Conservation (phyloP, 2,888 invertebrate genomes). For the Ophioninae sp. region DNA sequence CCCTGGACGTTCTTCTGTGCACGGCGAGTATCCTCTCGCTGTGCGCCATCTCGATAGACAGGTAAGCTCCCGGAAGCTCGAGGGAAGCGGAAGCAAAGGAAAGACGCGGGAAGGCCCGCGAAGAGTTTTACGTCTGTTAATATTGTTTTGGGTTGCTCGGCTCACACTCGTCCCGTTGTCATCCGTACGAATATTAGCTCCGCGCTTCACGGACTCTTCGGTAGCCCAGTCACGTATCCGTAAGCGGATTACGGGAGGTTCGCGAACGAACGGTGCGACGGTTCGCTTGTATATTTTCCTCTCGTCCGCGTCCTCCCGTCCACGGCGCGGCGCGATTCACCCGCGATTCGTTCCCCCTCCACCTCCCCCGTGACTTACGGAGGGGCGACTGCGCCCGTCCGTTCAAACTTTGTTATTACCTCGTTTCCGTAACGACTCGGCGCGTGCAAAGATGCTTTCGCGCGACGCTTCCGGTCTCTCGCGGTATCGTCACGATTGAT, state of each 20-base stretch:
- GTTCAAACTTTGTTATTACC: constrained; percentile 38
- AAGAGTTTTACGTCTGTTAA: constrained; percentile 17
- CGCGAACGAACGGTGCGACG: constrained; percentile 16
- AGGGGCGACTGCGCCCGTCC: background rate
- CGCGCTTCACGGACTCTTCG: constrained; percentile 18
- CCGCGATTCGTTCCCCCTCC: constrained; percentile 3
- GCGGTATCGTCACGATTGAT: too few relatives aligned
- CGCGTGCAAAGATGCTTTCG: background rate
- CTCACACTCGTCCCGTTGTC: constrained; percentile 19
- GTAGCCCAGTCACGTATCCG: constrained; percentile 65
- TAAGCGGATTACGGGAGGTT: constrained; percentile 62
- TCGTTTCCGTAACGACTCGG: constrained; percentile 6
- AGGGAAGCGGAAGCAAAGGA: background rate
- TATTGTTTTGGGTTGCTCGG: constrained; percentile 3
- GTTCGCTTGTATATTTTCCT: constrained; percentile 35
- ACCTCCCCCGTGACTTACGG: background rate
- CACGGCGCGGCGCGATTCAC: constrained; percentile 1
- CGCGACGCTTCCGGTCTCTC: background rate
- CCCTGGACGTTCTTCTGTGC: constrained; percentile 95
- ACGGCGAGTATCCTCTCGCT: constrained; percentile 96
- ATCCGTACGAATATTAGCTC: constrained; percentile 24
- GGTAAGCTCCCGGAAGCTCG: constrained; percentile 77
- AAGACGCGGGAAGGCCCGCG: background rate
- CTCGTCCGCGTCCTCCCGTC: constrained; percentile 23
- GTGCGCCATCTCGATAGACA: constrained; percentile 95